Evolutionary conservation across 2,113 vertebrate species (phyloP).

Genomic region (Meleagris gallopavo): DNA sequence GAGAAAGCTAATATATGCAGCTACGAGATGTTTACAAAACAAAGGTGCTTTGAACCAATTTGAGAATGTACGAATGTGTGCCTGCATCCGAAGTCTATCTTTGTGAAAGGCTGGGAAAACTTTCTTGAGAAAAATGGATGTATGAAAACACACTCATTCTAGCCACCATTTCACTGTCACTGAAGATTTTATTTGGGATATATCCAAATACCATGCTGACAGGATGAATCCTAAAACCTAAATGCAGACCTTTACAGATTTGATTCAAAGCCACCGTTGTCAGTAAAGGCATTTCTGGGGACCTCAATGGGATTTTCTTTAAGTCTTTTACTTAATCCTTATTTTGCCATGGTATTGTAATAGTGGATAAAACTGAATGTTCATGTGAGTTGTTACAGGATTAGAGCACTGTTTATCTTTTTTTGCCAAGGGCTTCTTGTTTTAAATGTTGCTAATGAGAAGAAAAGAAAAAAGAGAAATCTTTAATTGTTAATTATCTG

Average conservation of each 20-base stretch:
- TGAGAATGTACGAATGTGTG: neutral
- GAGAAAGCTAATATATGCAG: neutral
- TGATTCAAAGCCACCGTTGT: neutral
- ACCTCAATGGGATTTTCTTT: neutral
- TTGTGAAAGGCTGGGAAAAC: neutral
- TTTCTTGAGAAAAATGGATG: neutral
- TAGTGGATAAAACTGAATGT: neutral
- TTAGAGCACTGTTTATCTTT: neutral
- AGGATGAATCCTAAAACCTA: neutral
- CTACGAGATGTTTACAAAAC: neutral
- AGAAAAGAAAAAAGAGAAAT: neutral
- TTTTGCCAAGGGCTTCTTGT: neutral
- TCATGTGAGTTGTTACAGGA: neutral
- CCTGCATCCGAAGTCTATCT: neutral
- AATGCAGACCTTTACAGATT: neutral
- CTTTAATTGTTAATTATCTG: slow-evolving; percentile 61
- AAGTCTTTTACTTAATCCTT: neutral
- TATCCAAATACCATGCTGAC: neutral
- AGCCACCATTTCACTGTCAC: neutral
- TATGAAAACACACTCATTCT: neutral
- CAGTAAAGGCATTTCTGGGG: neutral
- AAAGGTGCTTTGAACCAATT: neutral
- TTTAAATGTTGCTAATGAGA: slow-evolving; percentile 1
- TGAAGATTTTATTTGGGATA: neutral
- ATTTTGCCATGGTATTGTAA: neutral